A percentile compares a stretch with the other conserved stretches of the same genome.
Evolutionary conservation across 2,888 invertebrate species (phyloP).

Genomic region (Drosophila mulleri): DNA sequence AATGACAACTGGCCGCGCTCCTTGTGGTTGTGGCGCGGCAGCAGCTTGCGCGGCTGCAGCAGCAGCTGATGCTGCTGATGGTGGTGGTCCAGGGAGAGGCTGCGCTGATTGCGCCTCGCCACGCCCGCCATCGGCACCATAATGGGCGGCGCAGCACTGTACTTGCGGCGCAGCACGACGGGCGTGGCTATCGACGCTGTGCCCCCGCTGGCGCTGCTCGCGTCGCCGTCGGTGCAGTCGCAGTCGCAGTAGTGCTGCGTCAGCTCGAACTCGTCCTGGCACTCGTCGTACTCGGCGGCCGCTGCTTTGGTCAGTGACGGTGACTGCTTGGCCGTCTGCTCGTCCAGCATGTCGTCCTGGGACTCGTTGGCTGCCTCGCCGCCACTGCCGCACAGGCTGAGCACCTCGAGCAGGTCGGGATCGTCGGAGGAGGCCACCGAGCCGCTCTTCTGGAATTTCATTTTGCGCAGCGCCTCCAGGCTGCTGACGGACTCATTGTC

Average conservation of each 20-base stretch:
- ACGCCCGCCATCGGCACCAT: slow-evolving; percentile 75
- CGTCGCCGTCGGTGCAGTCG: slow-evolving; percentile 82
- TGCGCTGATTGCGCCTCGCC: slow-evolving; percentile 79
- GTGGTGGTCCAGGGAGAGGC: slow-evolving; percentile 82
- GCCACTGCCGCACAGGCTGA: slow-evolving; percentile 82
- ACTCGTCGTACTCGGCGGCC: slow-evolving; percentile 69
- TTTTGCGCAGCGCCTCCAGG: slow-evolving; percentile 82
- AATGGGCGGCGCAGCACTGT: slow-evolving; percentile 78
- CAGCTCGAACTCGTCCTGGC: slow-evolving; percentile 81
- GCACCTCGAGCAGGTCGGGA: slow-evolving; percentile 84
- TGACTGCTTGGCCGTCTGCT: slow-evolving; percentile 46
- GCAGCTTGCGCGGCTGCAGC: slow-evolving; percentile 65
- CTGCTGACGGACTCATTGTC: slow-evolving; percentile 84
- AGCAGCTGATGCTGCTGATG: slow-evolving; percentile 61
- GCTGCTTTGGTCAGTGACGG: slow-evolving; percentile 33
- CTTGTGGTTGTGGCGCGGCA: slow-evolving; percentile 62
- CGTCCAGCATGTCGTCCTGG: slow-evolving; percentile 74
- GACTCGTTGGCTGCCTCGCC: slow-evolving; percentile 79
- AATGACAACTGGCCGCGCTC: slow-evolving; percentile 83
- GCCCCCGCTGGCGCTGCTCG: slow-evolving; percentile 73
- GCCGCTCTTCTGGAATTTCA: slow-evolving; percentile 83
- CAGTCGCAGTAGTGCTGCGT: slow-evolving; percentile 79
- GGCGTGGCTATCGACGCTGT: slow-evolving; percentile 58
- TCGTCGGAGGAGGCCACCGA: slow-evolving; percentile 84
- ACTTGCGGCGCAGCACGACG: slow-evolving; percentile 83